Percentiles rank a stretch among this genome's conserved stretches.
These are phyloP conservation scores for Panzeria rudis DNA, from an alignment of 2,888 invertebrate genomes.

Conservation along the genomic window DNA sequence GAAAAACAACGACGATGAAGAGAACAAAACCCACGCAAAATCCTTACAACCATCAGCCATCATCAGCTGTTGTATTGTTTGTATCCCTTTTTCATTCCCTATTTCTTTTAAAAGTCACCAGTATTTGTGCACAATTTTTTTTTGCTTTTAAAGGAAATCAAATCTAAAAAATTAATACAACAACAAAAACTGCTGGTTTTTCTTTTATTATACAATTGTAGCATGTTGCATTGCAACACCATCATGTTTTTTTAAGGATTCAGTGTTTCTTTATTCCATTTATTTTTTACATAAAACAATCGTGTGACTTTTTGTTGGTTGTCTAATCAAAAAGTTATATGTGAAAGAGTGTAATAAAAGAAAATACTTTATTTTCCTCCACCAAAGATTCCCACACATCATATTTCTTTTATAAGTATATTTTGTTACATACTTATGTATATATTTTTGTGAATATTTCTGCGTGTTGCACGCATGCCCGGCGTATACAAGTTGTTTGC, in stretches of 20 bases:
- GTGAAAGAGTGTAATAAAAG: slow-evolving; percentile 22
- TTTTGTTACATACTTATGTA: slow-evolving; percentile 15
- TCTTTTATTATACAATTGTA: slow-evolving; percentile 53
- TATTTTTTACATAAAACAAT: slow-evolving; percentile 38
- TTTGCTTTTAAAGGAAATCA: slow-evolving; percentile 52
- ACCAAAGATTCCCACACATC: slow-evolving; percentile 66
- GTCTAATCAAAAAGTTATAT: slow-evolving; percentile 69
- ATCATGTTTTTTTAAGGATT: slow-evolving; percentile 55
- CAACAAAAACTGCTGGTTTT: slow-evolving; percentile 62
- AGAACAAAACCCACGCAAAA: slow-evolving; percentile 60
- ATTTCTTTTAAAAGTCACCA: slow-evolving; percentile 33
- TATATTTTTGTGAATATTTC: slow-evolving; percentile 3
- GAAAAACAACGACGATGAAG: not conserved
- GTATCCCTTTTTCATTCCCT: slow-evolving; percentile 13
- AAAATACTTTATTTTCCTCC: slow-evolving; percentile 46
- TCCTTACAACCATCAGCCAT: slow-evolving; percentile 41
- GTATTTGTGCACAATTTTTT: slow-evolving; percentile 8
- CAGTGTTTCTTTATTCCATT: slow-evolving; percentile 16
- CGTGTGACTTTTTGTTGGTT: slow-evolving; percentile 70
- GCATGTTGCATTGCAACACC: slow-evolving; percentile 53
- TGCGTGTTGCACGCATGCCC: slow-evolving; percentile 70
- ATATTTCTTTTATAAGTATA: too few species aligned
- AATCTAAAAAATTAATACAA: slow-evolving; percentile 31
- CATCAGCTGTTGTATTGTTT: slow-evolving; percentile 57
- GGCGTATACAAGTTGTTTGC: slow-evolving; percentile 48